A percentile compares a stretch with the other conserved stretches of the same genome.
Evolutionary conservation across 2,797 vertebrate species (phyloP).

Genomic region (Rhynchotus rufescens): DNA sequence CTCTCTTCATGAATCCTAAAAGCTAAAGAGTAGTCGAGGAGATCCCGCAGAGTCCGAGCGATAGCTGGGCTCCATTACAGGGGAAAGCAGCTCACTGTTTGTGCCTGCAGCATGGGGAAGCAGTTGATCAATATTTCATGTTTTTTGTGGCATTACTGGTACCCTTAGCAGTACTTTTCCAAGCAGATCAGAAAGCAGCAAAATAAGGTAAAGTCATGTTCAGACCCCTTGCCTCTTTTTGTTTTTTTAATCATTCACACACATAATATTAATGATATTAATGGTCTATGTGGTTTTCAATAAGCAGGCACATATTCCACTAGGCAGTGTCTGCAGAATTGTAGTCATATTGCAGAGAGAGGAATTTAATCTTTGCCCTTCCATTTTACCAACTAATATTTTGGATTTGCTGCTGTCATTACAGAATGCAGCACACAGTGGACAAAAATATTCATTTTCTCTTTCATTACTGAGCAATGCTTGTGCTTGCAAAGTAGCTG

Average conservation of each 20-base stretch:
- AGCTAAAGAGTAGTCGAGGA: background rate
- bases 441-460: background rate
- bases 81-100: background rate
- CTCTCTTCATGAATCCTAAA: background rate
- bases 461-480: background rate
- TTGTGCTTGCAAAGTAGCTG: background rate
- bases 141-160: background rate
- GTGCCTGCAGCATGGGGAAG: background rate
- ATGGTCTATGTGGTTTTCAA: background rate
- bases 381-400: background rate
- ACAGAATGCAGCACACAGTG: background rate
- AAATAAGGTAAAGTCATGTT: background rate
- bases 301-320: background rate
- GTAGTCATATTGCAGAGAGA: background rate
- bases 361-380: background rate
- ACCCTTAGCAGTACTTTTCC: background rate
- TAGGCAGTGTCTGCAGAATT: background rate
- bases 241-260: background rate
- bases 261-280: background rate
- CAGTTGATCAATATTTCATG: background rate
- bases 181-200: background rate
- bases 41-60: background rate
- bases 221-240: background rate
- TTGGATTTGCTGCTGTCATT: background rate
- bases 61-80: background rate